Evolutionary conservation across 2,113 vertebrate species (phyloP), one percentile per base, ranked within the genome.

Genomic region (Martes martes): DNA sequence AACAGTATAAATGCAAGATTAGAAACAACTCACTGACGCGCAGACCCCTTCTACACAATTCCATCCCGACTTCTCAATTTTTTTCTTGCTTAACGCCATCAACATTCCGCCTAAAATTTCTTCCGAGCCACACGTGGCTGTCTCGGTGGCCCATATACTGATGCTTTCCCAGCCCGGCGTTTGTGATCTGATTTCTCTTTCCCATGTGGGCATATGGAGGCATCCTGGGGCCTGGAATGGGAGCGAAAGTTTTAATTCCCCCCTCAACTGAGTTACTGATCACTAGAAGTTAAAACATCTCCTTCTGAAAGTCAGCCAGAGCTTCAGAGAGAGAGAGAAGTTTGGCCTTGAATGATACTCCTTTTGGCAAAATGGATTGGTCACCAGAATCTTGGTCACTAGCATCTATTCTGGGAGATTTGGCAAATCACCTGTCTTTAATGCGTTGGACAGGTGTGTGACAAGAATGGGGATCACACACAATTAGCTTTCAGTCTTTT

Each of bases 121-220:
- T 50, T 52, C 71, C 2, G 39, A 76, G 11, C 7, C 8, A 18
- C 4, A 0, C 42, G 7, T 8, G 45, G 73, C 14, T 1, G 2
- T 39, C 26, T 28, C n/a, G 1, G 61, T 15, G 13, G n/a, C n/a
- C 2, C 0, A 2, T 1, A 11, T 23, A 0, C 6, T 0, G 18
- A 6, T 14, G 52, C 28, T 36, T n/a, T 59, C 52, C 92, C 28
- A 1, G 6, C 4, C 2, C 4, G 1, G 21, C 7, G 39, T 18
- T 21, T 13, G 18, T 4, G 36, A 9, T 3, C 50, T 0, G 47
- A 15, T n/a, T 23, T 21, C 45, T 7, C 28, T 1, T 4, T 21
- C 39, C 8, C 26, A 5, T 21, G 0, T 0, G 63, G 19, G 1
- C 5, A 24, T 0, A 0, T 0, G 0, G 8, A 15, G 39, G 59